Evolutionary conservation across 2,888 invertebrate genomes (phyloP).

Genomic region (Teleiodes luculella): DNA sequence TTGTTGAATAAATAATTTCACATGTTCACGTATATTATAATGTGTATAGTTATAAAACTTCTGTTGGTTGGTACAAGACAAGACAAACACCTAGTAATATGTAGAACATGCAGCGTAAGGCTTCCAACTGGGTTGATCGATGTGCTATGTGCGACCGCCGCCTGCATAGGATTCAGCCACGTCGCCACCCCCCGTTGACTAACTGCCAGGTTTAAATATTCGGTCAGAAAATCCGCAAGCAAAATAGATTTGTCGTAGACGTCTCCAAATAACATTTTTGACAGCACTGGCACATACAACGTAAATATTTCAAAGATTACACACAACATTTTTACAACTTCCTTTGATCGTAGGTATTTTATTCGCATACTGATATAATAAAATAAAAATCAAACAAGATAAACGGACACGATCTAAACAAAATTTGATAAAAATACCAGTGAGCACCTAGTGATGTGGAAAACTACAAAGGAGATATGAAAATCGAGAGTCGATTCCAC

Average conservation of each 20-base stretch:
- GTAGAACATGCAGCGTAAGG: constrained; percentile 14
- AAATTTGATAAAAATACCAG: constrained; percentile 32
- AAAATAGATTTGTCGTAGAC: background rate
- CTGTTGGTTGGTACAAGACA: constrained; percentile 4
- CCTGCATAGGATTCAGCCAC: constrained; percentile 39
- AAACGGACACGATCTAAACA: constrained; percentile 10
- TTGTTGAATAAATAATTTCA: background rate
- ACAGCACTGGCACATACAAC: background rate
- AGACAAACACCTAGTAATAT: constrained; percentile 15
- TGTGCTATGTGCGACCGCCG: constrained; percentile 38
- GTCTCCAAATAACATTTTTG: background rate
- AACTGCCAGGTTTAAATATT: constrained; percentile 20
- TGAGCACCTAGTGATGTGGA: constrained; percentile 48
- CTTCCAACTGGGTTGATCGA: constrained; percentile 42
- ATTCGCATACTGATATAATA: background rate
- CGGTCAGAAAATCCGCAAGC: background rate
- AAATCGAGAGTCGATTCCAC: background rate
- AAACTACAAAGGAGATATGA: constrained; percentile 40
- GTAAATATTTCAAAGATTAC: background rate
- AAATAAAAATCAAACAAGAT: background rate
- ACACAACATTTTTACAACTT: background rate
- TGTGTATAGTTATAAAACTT: background rate
- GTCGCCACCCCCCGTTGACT: constrained; percentile 29
- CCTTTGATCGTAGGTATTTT: constrained; percentile 4
- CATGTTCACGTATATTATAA: background rate